Conservation (phyloP, 2,797 vertebrate genomes). For the Chanos chanos region DNA sequence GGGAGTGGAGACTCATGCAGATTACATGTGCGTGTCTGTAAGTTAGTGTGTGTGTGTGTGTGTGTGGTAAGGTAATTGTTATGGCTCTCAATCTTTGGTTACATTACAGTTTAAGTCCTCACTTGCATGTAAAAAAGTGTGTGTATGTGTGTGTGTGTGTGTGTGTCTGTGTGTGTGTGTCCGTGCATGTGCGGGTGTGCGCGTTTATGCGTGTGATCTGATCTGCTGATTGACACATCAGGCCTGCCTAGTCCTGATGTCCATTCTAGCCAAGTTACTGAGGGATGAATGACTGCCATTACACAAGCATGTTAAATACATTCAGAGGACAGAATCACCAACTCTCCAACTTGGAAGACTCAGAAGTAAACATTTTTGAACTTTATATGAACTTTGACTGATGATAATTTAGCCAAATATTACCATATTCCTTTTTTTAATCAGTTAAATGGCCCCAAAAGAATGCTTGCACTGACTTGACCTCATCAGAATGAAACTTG, state of each 20-base stretch:
- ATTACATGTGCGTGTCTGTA: background rate
- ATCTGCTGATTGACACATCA: conserved; percentile 1
- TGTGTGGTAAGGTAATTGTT: too few relatives aligned
- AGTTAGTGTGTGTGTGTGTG: background rate
- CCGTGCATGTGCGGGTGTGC: background rate
- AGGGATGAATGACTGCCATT: background rate
- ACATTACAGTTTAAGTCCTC: too few relatives aligned
- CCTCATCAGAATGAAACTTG: too few relatives aligned
- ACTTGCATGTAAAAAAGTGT: background rate
- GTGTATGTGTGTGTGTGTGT: background rate
- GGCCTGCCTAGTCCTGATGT: background rate
- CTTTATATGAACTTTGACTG: too few relatives aligned
- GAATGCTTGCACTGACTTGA: conserved; percentile 1
- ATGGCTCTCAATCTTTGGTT: too few relatives aligned
- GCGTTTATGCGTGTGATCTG: background rate
- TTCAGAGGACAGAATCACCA: background rate
- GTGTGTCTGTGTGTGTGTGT: background rate
- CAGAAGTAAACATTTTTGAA: background rate
- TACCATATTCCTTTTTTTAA: too few relatives aligned
- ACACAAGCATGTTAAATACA: background rate
- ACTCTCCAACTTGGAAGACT: background rate
- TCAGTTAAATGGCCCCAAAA: background rate
- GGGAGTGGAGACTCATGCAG: background rate
- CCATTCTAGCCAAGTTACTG: too few relatives aligned
- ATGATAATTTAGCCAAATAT: too few relatives aligned